These are phyloP conservation scores for Channallabes apus DNA, from an alignment of 2,797 vertebrate genomes.

Conservation along the genomic window DNA sequence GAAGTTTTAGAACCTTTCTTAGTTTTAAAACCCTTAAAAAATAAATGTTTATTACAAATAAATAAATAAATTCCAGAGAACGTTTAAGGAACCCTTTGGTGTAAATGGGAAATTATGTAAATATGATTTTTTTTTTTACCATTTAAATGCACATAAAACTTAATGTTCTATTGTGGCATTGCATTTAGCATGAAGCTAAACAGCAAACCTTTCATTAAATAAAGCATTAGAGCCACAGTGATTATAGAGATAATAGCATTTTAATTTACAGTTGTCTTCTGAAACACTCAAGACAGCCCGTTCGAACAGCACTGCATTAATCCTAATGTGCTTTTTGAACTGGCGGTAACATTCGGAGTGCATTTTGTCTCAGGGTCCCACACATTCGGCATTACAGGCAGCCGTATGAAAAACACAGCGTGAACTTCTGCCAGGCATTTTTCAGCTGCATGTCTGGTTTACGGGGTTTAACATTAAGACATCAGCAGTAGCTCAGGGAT, in stretches of 20 bases:
- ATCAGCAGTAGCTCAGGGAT: slow-evolving; percentile 35
- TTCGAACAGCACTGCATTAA: slow-evolving; percentile 20
- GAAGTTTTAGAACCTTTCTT: neutral
- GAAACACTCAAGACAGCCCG: slow-evolving; percentile 28
- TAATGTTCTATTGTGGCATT: slow-evolving; percentile 20
- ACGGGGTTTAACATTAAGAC: slow-evolving; percentile 38
- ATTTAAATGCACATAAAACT: slow-evolving; percentile 9
- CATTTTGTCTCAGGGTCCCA: slow-evolving; percentile 39
- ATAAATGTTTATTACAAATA: neutral
- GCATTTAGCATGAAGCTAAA: slow-evolving; percentile 25
- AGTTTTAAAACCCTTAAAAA: neutral
- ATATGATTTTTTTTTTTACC: slow-evolving; percentile 26
- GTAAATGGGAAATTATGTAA: slow-evolving; percentile 13
- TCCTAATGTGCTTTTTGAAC: slow-evolving; percentile 38
- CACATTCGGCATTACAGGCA: slow-evolving; percentile 32
- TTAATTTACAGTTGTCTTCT: slow-evolving; percentile 35
- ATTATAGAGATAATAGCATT: slow-evolving; percentile 29
- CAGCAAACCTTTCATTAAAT: slow-evolving; percentile 32
- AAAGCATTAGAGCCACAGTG: slow-evolving; percentile 19
- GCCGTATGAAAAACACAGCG: slow-evolving; percentile 7
- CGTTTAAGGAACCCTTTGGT: slow-evolving; percentile 4
- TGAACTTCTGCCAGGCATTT: slow-evolving; percentile 18
- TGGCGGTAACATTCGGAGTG: slow-evolving; percentile 47
- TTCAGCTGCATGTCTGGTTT: slow-evolving; percentile 27
- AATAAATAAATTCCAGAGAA: neutral